These are phyloP conservation scores for Ardeotis arabs DNA, from an alignment of 2,113 vertebrate genomes.

Conservation along the genomic window DNA sequence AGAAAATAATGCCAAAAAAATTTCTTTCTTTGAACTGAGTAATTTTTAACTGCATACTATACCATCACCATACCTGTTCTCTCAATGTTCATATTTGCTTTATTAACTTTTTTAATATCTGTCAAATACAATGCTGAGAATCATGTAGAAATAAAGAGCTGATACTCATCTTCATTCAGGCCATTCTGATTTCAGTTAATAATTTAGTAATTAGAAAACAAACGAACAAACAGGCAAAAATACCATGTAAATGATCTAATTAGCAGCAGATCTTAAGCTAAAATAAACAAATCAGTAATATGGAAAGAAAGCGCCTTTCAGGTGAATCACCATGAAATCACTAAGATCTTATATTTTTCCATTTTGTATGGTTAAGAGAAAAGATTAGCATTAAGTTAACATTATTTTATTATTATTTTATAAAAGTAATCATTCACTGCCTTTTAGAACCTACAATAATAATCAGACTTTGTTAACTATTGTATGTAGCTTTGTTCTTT, in stretches of 20 bases:
- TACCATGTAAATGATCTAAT: not conserved
- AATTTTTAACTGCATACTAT: not conserved
- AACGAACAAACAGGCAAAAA: not conserved
- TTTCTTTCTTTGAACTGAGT: not conserved
- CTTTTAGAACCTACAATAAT: not conserved
- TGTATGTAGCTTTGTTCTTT: not conserved
- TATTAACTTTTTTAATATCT: not conserved
- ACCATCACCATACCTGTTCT: not conserved
- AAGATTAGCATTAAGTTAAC: not conserved
- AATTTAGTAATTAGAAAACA: not conserved
- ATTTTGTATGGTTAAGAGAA: not conserved
- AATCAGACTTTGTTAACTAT: not conserved
- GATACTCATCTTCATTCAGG: not conserved
- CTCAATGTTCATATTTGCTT: not conserved
- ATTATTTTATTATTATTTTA: not conserved
- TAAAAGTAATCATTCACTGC: not conserved
- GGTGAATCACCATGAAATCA: not conserved
- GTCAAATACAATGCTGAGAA: not conserved
- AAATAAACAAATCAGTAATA: not conserved
- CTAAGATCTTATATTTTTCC: not conserved
- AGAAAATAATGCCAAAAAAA: not conserved
- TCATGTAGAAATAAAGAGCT: not conserved
- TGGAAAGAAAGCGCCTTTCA: not conserved
- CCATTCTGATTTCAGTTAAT: not conserved
- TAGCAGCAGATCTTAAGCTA: not conserved